Evolutionary conservation across 2,888 invertebrate genomes (phyloP), one percentile per base, ranked within the genome.

Genomic region (Arctia plantaginis): DNA sequence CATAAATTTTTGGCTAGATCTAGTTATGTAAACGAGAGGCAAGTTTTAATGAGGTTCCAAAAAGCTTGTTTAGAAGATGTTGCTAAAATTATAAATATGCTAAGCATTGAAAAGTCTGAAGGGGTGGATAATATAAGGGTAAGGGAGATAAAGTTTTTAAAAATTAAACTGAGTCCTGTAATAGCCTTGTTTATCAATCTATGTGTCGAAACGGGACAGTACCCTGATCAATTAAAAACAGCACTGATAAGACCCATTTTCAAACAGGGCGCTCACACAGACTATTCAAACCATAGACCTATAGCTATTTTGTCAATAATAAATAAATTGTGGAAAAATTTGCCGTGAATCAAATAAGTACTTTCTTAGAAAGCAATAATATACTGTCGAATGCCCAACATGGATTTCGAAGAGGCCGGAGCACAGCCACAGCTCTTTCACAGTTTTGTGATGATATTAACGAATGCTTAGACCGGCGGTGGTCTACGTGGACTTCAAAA

Each of bases 361-460:
- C 13, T 35, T 70, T 74, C 23, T 27, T 74, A 27, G 47, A 47
- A 33, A 47, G 47, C 18, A 20, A 72, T 39, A 64, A 71, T 47
- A 55, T 74, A 0, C n/a, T 67, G 13, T 18, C 67, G 30, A 47
- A 55, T 30, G 47, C 44, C 4, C 65, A 74, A 30, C 70, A 74
- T 23, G 70, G 70, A 41, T 73, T 73, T 41, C 64, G 73, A 30
- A 35, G 66, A 18, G 69, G 69, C 15, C 44, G 73, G 33, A 69
- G 66, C 35, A 73, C 73, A 41, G 73, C 69, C n/a, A 66, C 69
- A 30, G 69, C 41, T 27, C 30, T 73, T 55, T 55, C 66, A 30
- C 73, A 66, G 59, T 74, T 74, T 39, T 30, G 68, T 30, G 65
- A 70, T 23, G 70, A 66, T 39, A 65, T 74, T 69, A 74, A 74